phyloP scores from a whole-genome alignment of 1,140 invertebrate species.

The Lutraria rhynchaena region DNA sequence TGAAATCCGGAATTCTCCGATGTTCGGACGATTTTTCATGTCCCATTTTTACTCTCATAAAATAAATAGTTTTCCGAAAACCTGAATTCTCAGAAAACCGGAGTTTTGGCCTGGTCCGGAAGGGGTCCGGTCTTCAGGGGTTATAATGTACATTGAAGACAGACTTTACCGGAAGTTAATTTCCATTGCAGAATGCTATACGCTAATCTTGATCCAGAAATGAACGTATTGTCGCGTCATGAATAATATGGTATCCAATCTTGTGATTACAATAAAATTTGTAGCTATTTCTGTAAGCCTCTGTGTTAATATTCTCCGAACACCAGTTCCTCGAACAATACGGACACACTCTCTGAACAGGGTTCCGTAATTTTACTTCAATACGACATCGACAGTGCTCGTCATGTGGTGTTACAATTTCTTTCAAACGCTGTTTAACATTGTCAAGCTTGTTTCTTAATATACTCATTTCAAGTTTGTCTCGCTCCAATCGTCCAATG shows the following conservation, averaged over 20 bases:
- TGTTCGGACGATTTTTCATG: too few relatives aligned
- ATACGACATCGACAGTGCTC: constrained; percentile 52
- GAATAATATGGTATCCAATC: constrained; percentile 36
- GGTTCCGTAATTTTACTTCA: constrained; percentile 41
- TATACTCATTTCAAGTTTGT: constrained; percentile 4
- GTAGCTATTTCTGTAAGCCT: constrained; percentile 41
- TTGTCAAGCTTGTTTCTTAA: constrained; percentile 19
- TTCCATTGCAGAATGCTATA: too few relatives aligned
- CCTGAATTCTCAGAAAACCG: too few relatives aligned
- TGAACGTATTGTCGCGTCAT: constrained; percentile 32
- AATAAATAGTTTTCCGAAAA: too few relatives aligned
- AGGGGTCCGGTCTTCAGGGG: too few relatives aligned
- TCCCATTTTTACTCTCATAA: too few relatives aligned
- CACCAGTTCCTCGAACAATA: constrained; percentile 46
- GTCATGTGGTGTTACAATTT: constrained; percentile 40
- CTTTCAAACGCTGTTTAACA: constrained; percentile 41
- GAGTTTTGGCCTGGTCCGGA: too few relatives aligned
- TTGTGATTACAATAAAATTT: constrained; percentile 54
- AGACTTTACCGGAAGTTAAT: too few relatives aligned
- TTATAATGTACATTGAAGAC: too few relatives aligned
- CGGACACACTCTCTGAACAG: constrained; percentile 31
- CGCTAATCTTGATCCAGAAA: constrained; percentile 25
- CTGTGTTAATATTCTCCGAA: constrained; percentile 42
- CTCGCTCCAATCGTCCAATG: constrained; percentile 12
- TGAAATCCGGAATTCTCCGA: too few relatives aligned